These are phyloP conservation scores for Calliopum simillimum DNA, from an alignment of 2,888 invertebrate genomes.

Conservation along the genomic window DNA sequence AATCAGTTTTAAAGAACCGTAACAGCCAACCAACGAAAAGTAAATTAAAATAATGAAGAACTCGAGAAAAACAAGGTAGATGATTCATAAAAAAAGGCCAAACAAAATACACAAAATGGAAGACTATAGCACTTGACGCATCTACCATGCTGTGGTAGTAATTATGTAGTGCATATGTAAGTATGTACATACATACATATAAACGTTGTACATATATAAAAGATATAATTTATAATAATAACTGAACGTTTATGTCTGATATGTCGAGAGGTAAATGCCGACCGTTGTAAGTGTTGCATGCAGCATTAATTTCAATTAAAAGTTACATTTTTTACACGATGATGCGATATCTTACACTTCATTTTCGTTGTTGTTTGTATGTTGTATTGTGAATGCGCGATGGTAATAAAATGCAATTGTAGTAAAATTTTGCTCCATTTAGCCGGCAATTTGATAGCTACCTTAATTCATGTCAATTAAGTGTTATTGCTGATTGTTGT, in stretches of 20 bases:
- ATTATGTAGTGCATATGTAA: too few species aligned
- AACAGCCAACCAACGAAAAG: constrained; percentile 15
- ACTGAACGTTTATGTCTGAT: constrained; percentile 14
- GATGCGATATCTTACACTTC: constrained; percentile 32
- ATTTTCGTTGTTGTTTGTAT: constrained; percentile 31
- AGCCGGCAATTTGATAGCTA: constrained; percentile 58
- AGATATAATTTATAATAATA: constrained; percentile 1
- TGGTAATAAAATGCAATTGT: constrained; percentile 38
- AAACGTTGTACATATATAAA: too few species aligned
- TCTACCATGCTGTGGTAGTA: too few species aligned
- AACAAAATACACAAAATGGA: constrained; percentile 54
- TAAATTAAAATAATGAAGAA: constrained; percentile 33
- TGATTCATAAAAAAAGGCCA: constrained; percentile 42
- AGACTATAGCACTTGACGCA: constrained; percentile 41
- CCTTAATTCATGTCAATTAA: constrained; percentile 68
- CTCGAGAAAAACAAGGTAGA: background rate
- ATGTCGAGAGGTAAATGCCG: background rate
- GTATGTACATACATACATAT: too few species aligned
- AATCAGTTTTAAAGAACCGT: constrained; percentile 33
- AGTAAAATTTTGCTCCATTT: constrained; percentile 36
- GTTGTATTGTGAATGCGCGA: constrained; percentile 33
- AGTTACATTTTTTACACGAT: constrained; percentile 14
- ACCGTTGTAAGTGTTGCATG: background rate
- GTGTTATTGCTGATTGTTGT: constrained; percentile 48
- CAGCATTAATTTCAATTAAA: constrained; percentile 38